Conservation (phyloP, 2,797 vertebrate species). For the Sciurus carolinensis region DNA sequence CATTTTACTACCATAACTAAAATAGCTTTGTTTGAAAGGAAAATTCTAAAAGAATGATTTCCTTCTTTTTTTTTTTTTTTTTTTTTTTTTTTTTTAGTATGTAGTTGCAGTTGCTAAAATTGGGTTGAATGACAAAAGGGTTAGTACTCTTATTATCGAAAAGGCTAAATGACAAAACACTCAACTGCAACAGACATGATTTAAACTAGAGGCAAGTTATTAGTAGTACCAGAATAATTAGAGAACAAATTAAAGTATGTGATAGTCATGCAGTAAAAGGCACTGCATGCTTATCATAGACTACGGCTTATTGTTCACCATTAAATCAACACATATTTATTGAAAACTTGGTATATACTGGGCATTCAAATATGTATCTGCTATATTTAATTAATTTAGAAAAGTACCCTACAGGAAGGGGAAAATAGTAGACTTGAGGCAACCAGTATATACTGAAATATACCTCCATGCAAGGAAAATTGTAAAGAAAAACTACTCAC, state of each 20-base stretch:
- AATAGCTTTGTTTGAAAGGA: neutral
- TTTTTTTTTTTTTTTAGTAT: neutral
- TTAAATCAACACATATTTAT: neutral
- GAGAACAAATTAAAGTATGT: neutral
- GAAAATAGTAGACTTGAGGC: too few relatives aligned
- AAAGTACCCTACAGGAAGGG: neutral
- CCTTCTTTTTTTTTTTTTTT: neutral
- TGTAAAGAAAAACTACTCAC: too few relatives aligned
- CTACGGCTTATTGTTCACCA: neutral
- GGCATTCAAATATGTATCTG: neutral
- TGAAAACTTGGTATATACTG: neutral
- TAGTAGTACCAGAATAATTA: neutral
- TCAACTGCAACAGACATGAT: neutral
- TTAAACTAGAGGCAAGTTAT: neutral
- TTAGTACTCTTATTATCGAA: neutral
- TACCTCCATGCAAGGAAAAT: too few relatives aligned
- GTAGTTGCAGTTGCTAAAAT: constrained; percentile 2
- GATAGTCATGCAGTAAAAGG: neutral
- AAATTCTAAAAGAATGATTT: neutral
- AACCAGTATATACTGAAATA: too few relatives aligned
- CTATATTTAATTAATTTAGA: neutral
- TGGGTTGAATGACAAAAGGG: neutral
- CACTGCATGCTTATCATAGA: neutral
- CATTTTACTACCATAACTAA: neutral
- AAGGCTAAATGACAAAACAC: neutral